Base-by-base conservation (phyloP, 2,113 vertebrate species). In the Elephas maximus region DNA sequence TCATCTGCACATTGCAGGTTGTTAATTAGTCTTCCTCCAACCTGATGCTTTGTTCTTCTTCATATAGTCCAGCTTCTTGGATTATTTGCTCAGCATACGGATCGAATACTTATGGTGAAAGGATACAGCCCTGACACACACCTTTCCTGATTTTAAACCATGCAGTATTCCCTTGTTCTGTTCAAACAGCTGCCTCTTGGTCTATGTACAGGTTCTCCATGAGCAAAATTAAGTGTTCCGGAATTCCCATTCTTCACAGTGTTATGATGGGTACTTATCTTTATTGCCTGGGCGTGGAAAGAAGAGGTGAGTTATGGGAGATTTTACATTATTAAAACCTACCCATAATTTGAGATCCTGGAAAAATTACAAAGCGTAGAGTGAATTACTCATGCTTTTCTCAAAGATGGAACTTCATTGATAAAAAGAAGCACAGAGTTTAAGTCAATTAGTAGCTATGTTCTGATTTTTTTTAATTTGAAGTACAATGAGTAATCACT, bases 281-380 rank as follows among this genome's bases (percentile, higher is more conserved):
- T 89, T 88, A 53, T 67, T 79, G 44, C 5, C 21, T 12, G 37
- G 33, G 73, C 21, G 23, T 12, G 5, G 17, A 15, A n/a, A 8
- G 65, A 45, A 73, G 41, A 24, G 26, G 33, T 3, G 10, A 62
- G 33, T 62, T 33, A 15, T 14, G 67, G 11, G 67, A 69, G 10
- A 30, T 69, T 69, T 90, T 87, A 44, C 1, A 90, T 20, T 91
- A 84, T 69, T 67, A 53, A 89, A 94, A 96, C 6, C 33, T 57
- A 79, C 45, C 28, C 24, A 44, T 88, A 81, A 88, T 82, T 91
- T 91, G 33, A 15, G 11, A 67, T 23, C 30, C 9, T 85, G 20
- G 21, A 69, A 95, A 95, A 63, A 51, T 62, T 57, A 63, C 67
- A 93, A 84, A 94, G 57, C 6, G 81, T 30, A 81, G 92, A 85